These are phyloP conservation scores for Hirtodrosophila duncani DNA, from an alignment of 2,888 invertebrate genomes.

Conservation along the genomic window DNA sequence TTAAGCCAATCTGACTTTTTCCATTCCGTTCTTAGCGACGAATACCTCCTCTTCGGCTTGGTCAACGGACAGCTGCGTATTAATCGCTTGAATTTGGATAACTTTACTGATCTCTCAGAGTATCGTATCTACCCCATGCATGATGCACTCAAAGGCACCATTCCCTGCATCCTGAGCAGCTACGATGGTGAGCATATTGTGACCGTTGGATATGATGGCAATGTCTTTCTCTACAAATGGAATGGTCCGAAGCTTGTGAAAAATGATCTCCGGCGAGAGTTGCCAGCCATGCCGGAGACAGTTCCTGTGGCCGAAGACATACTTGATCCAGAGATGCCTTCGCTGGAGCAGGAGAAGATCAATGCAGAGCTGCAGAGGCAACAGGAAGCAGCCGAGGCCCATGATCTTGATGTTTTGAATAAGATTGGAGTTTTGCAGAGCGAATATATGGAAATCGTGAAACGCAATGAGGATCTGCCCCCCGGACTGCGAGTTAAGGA, in stretches of 20 bases:
- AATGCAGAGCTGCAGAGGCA: constrained; percentile 80
- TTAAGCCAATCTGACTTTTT: not conserved
- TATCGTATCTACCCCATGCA: constrained; percentile 87
- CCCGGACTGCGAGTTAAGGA: constrained; percentile 81
- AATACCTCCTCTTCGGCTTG: constrained; percentile 82
- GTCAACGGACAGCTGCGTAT: constrained; percentile 82
- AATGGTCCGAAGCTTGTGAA: constrained; percentile 64
- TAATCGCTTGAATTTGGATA: constrained; percentile 78
- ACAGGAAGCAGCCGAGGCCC: constrained; percentile 78
- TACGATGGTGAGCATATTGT: constrained; percentile 80
- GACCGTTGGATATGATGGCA: constrained; percentile 86
- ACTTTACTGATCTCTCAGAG: constrained; percentile 81
- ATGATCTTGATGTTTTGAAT: constrained; percentile 81
- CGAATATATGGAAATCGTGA: constrained; percentile 81
- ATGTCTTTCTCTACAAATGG: constrained; percentile 85
- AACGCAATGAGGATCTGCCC: constrained; percentile 81
- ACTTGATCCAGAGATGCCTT: constrained; percentile 63
- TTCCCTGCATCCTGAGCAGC: constrained; percentile 83
- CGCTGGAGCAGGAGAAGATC: constrained; percentile 84
- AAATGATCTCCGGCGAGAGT: not conserved
- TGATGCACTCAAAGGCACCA: constrained; percentile 84
- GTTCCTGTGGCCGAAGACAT: constrained; percentile 56
- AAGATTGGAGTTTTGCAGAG: constrained; percentile 80
- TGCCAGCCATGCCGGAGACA: constrained; percentile 26
- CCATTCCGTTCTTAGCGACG: constrained; percentile 74